Percentiles rank a stretch among this genome's conserved stretches.
Evolutionary conservation across 2,888 invertebrate species (phyloP).

Genomic region (Blera fallax): DNA sequence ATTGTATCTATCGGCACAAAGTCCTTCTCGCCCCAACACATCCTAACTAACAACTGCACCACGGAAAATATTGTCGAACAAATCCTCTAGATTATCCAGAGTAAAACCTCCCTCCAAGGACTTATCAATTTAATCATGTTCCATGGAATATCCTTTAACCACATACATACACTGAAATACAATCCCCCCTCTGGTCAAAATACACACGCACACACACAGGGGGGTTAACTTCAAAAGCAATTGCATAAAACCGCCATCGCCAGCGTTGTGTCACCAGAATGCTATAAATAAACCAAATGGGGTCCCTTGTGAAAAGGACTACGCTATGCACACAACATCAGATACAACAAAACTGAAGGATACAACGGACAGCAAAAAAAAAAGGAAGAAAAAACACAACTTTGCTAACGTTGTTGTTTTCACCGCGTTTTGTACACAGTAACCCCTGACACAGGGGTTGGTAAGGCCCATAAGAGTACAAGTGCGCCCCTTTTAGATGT

Average conservation of each 20-base stretch:
- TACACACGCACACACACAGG: background rate
- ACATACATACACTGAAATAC: background rate
- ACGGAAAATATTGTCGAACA: slow-evolving; percentile 47
- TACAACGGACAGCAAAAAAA: background rate
- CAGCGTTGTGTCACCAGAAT: slow-evolving; percentile 62
- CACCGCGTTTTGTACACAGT: slow-evolving; percentile 5
- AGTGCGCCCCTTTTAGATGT: background rate
- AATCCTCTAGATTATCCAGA: slow-evolving; percentile 61
- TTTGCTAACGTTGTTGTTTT: slow-evolving; percentile 39
- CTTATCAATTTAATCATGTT: slow-evolving; percentile 72
- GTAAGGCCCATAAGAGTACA: slow-evolving; percentile 17
- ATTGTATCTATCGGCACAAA: slow-evolving; percentile 15
- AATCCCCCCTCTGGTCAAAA: slow-evolving; percentile 12
- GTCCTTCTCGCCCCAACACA: slow-evolving; percentile 12
- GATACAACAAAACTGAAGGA: slow-evolving; percentile 15
- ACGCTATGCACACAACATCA: background rate
- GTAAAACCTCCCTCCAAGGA: slow-evolving; percentile 46
- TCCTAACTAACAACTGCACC: background rate
- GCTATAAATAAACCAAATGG: slow-evolving; percentile 62
- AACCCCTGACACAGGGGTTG: slow-evolving; percentile 19
- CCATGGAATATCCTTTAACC: slow-evolving; percentile 59
- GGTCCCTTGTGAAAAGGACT: slow-evolving; percentile 7
- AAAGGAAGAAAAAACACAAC: background rate
- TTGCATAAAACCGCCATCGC: slow-evolving; percentile 62
- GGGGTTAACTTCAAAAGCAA: slow-evolving; percentile 57